Conservation (phyloP, 2,113 vertebrate genomes). For the Motacilla tschutschensis region DNA sequence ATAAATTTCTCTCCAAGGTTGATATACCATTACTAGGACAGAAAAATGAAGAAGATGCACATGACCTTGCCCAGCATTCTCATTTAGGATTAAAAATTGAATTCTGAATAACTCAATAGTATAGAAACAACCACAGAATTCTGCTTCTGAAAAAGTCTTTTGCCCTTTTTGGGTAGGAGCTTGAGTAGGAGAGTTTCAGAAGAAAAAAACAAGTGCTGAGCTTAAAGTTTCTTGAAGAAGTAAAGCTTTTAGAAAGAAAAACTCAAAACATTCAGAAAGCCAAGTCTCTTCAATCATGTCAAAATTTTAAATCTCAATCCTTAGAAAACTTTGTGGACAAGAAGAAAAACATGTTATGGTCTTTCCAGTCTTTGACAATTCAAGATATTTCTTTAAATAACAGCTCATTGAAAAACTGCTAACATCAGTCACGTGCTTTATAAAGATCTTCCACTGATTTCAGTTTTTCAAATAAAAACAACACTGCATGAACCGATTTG, state of each 20-base stretch:
- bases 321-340: neutral
- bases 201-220: neutral
- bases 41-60: neutral
- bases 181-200: neutral
- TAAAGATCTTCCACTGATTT: neutral
- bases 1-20: neutral
- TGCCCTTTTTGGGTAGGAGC: neutral
- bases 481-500: neutral
- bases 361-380: neutral
- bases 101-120: neutral
- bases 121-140: neutral
- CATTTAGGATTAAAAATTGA: neutral
- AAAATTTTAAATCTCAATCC: neutral
- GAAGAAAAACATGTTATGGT: neutral
- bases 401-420: neutral
- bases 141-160: neutral
- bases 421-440: neutral
- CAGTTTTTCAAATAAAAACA: constrained; percentile 7
- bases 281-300: neutral
- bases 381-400: neutral
- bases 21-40: neutral
- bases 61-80: neutral
- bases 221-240: neutral
- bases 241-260: neutral
- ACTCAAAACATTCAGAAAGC: neutral